phyloP scores from a whole-genome alignment of 1,140 invertebrate species.

The Caenorhabditis latens region DNA sequence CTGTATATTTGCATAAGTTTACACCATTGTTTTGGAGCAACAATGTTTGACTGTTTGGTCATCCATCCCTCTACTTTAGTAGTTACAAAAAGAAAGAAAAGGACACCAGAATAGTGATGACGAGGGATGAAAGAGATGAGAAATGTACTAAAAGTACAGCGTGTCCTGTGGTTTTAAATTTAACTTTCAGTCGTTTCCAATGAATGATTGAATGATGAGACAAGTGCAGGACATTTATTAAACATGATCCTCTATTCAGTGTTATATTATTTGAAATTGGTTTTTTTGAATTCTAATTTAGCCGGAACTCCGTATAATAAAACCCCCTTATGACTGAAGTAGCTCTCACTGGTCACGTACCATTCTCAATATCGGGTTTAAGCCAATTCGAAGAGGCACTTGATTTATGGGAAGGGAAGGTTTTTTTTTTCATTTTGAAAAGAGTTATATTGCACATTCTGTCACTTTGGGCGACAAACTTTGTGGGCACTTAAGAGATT shows the following conservation, averaged over 20 bases:
- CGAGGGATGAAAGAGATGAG: too few relatives aligned
- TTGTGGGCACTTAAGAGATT: neutral
- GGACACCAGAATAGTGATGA: neutral
- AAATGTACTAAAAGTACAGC: neutral
- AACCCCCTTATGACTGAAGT: too few relatives aligned
- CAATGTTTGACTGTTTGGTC: conserved; percentile 40
- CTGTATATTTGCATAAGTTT: conserved; percentile 39
- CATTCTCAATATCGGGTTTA: too few relatives aligned
- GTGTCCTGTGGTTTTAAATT: neutral
- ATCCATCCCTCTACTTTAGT: neutral
- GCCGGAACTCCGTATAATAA: too few relatives aligned
- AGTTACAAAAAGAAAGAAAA: neutral
- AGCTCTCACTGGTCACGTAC: too few relatives aligned
- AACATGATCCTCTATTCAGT: neutral
- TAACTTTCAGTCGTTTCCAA: neutral
- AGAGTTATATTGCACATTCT: neutral
- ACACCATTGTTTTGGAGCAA: conserved; percentile 25
- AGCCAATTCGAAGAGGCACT: neutral
- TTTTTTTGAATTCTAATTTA: neutral
- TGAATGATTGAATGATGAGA: neutral
- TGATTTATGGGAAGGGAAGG: neutral
- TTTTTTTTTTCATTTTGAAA: too few relatives aligned
- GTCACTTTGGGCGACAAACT: neutral
- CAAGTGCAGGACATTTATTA: conserved; percentile 11
- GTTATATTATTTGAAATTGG: neutral